These are phyloP conservation scores for Sebastes itinus DNA, from an alignment of 2,797 vertebrate species.

Conservation along the genomic window DNA sequence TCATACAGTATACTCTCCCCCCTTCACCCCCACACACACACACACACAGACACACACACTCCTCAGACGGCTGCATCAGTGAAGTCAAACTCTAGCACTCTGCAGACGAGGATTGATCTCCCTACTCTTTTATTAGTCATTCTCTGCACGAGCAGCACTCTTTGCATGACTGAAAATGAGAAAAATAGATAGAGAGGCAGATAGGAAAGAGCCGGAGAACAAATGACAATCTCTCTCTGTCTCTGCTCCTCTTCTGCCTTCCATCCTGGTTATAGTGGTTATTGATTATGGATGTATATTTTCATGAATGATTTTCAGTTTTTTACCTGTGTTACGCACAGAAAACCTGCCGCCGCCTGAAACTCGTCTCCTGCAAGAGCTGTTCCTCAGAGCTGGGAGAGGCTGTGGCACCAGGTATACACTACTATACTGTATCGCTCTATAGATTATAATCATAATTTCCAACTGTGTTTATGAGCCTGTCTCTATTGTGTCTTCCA, in stretches of 20 bases:
- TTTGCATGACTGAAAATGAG: constrained; percentile 48
- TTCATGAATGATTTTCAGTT: constrained; percentile 43
- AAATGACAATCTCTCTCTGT: constrained; percentile 17
- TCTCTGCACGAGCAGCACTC: constrained; percentile 22
- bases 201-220: constrained; percentile 29
- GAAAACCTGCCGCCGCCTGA: constrained; percentile 84
- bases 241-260: neutral
- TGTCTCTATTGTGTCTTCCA: constrained; percentile 46
- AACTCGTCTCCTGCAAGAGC: constrained; percentile 87
- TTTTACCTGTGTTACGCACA: constrained; percentile 71
- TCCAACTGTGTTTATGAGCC: neutral
- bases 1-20: neutral
- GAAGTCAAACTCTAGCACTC: constrained; percentile 27
- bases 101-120: constrained; percentile 51
- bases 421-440: neutral
- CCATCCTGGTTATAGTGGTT: neutral
- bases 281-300: constrained; percentile 12
- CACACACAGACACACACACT: neutral
- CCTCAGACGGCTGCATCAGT: constrained; percentile 32
- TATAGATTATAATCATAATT: neutral
- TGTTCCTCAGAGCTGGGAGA: constrained; percentile 90
- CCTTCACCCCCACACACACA: neutral
- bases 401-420: constrained; percentile 86
- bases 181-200: constrained; percentile 7
- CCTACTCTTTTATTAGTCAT: constrained; percentile 43